Base-by-base conservation (phyloP, 2,113 vertebrate genomes). In the Heterochromis multidens region DNA sequence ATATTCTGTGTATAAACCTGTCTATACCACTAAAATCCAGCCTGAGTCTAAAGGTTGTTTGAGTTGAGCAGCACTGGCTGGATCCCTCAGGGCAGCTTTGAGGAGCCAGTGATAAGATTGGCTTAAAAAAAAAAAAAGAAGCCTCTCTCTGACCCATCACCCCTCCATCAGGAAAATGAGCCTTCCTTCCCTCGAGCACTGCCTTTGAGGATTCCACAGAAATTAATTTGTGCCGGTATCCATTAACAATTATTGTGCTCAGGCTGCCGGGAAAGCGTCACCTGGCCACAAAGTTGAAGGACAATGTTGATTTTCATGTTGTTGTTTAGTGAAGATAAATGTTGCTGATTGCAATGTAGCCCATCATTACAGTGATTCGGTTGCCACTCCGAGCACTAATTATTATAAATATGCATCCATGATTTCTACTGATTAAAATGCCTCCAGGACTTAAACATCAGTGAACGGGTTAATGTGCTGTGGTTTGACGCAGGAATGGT, bases 401-500 rank as follows among this genome's bases (percentile, higher is more conserved):
- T 72, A 72, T 52, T 43, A 72, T 74, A 52, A 74, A 74, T 74
- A 52, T 31, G 43, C 25, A 52, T 31, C 25, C 67, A 11, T 21
- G 43, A 74, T 74, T 74, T 74, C 25, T 4, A 12, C 4, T 76
- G n/a, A 76, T 77, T 33, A 46, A 74, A 74, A 74, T 21, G 57
- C 63, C 35, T 49, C 37, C 59, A 13, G 81, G 6, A 13, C 7
- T n/a, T 1, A 4, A 37, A 31, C 6, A 1, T 19, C 77, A 19
- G 59, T 46, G 87, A 92, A 89, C 2, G 83, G 82, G 89, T 93
- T 90, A 89, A 90, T 7, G 91, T 58, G 31, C 79, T 57, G 87
- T 54, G 80, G 61, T 82, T n/a, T 94, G 93, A 94, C 92, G 92
- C 93, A 92, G 84, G 80, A 65, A 52, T 61, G 63, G 83, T 81